Base-by-base conservation (phyloP, 92 coral and sea anemone species). In the Muricea muricata region DNA sequence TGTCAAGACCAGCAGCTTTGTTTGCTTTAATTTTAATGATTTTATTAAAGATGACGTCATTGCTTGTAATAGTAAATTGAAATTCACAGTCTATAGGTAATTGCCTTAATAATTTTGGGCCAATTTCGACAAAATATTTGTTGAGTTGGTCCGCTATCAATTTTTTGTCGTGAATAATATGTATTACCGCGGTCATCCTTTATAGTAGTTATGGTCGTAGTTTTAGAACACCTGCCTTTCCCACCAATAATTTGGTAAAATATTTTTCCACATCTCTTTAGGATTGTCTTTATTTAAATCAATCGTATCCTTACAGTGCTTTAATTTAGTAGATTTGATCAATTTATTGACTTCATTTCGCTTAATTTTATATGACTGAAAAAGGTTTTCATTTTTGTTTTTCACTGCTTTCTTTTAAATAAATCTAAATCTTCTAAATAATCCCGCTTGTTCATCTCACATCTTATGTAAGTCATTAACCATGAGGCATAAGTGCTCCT, bases 191-290 rank as follows among this genome's bases (percentile, higher is more conserved):
- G 20, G 29, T 37, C 31, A 24, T 40, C 25, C 21, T 46, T 34
- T 40, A 71, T 29, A 1, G 17, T 40, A 4, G 52, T 71, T 23
- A 71, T 71, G 56, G 39, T 18, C 72, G 18, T 71, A 34, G n/a
- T n/a, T n/a, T n/a, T n/a, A n/a, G n/a, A n/a, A n/a, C n/a, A n/a
- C n/a, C n/a, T n/a, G n/a, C n/a, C n/a, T n/a, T n/a, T n/a, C n/a
- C n/a, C n/a, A n/a, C n/a, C n/a, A n/a, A n/a, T n/a, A n/a, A n/a
- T n/a, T n/a, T n/a, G n/a, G n/a, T n/a, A n/a, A n/a, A n/a, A n/a
- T n/a, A n/a, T n/a, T n/a, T n/a, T n/a, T n/a, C n/a, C 80, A 74
- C 80, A 74, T 74, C 41, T 74, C 63, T 34, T 74, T 74, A 11
- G 61, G 80, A 31, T 48, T 74, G 23, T 47, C 20, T 50, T 50